These are phyloP conservation scores for Hypolimnas misippus DNA, from an alignment of 2,888 invertebrate genomes.

Conservation along the genomic window DNA sequence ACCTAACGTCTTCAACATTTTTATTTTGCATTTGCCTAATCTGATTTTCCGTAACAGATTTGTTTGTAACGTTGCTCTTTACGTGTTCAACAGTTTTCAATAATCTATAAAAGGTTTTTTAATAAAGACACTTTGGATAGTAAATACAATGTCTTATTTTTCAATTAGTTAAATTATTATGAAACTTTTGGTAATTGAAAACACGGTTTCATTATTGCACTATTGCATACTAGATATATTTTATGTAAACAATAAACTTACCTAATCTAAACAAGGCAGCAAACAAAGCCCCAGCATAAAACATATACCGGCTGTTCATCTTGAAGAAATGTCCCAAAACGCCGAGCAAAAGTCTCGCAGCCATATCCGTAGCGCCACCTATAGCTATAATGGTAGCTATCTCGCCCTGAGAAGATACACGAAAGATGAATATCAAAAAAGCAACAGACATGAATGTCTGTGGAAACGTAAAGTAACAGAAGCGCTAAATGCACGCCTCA, in stretches of 20 bases:
- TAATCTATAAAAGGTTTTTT: too few relatives aligned
- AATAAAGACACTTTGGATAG: too few relatives aligned
- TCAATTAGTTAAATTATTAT: too few relatives aligned
- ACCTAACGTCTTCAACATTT: too few relatives aligned
- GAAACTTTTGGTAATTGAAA: too few relatives aligned
- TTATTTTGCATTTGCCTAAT: too few relatives aligned
- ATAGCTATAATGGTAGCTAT: slow-evolving; percentile 85
- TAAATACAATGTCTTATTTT: too few relatives aligned
- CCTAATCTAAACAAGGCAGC: slow-evolving; percentile 85
- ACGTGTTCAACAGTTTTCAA: too few relatives aligned
- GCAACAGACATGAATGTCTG: neutral
- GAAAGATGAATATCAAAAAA: neutral
- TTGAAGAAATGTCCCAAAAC: slow-evolving; percentile 81
- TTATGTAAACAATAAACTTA: slow-evolving; percentile 54
- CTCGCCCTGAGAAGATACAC: slow-evolving; percentile 60
- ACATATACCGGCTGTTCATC: slow-evolving; percentile 84
- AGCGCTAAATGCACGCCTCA: neutral
- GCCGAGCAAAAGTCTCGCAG: slow-evolving; percentile 83
- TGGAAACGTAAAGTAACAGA: slow-evolving; percentile 1
- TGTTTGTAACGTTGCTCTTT: too few relatives aligned
- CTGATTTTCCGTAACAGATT: too few relatives aligned
- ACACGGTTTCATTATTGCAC: too few relatives aligned
- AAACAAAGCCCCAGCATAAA: slow-evolving; percentile 82
- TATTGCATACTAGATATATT: too few relatives aligned
- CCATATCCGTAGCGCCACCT: slow-evolving; percentile 85